Percentiles rank a stretch among this genome's conserved stretches.
Conservation (phyloP, 2,797 vertebrate genomes). For the Halcyon badia region DNA sequence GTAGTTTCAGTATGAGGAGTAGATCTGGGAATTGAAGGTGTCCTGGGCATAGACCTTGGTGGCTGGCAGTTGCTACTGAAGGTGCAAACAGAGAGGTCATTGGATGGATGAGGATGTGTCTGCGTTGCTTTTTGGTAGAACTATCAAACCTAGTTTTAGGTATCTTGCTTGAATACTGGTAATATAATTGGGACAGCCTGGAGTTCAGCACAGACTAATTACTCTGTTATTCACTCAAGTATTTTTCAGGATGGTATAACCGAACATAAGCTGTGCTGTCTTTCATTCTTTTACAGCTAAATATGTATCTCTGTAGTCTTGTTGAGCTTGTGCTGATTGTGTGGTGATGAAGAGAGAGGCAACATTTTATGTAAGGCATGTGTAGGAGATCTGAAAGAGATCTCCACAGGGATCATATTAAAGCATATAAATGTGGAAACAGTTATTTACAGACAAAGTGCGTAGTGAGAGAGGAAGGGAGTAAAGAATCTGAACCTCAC, state of each 20-base stretch:
- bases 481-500: neutral
- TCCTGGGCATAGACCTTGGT: neutral
- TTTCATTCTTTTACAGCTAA: constrained; percentile 48
- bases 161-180: neutral
- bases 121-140: neutral
- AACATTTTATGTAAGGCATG: constrained; percentile 33
- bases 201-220: neutral
- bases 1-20: neutral
- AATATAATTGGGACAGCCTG: neutral
- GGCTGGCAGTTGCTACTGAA: neutral
- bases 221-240: neutral
- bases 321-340: constrained; percentile 29
- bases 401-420: constrained; percentile 1
- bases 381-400: constrained; percentile 60
- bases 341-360: constrained; percentile 14
- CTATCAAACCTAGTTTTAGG: neutral
- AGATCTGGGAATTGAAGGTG: neutral
- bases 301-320: constrained; percentile 43
- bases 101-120: neutral
- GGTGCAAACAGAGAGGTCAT: neutral
- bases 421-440: neutral
- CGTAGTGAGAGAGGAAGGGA: neutral
- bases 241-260: constrained; percentile 30
- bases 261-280: constrained; percentile 24
- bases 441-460: neutral